phyloP scores from a whole-genome alignment of 2,797 vertebrate genomes.

The Muscicapa comitata region DNA sequence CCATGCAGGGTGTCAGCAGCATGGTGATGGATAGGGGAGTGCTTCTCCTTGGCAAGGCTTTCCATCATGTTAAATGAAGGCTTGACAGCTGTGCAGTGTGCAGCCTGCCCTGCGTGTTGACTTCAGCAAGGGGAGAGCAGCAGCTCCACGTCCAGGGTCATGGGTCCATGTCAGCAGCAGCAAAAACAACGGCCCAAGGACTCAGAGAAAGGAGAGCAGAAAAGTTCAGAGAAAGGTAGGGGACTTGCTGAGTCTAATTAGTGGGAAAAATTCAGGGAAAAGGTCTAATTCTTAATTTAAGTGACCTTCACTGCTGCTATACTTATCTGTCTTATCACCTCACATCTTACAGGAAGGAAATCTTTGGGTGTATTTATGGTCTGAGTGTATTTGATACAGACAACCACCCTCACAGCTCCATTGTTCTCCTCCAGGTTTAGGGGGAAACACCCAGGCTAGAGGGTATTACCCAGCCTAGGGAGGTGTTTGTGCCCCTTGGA shows the following conservation, averaged over 20 bases:
- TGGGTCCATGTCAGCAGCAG: not conserved
- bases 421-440: not conserved
- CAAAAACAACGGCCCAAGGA: not conserved
- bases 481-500: not conserved
- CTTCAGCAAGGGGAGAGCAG: not conserved
- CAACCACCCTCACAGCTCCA: not conserved
- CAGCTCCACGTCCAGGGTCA: not conserved
- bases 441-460: not conserved
- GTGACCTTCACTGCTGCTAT: not conserved
- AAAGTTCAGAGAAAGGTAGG: not conserved
- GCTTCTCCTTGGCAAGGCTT: slow-evolving; percentile 15
- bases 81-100: not conserved
- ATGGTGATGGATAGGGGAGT: slow-evolving; percentile 26
- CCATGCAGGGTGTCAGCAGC: not conserved
- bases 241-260: not conserved
- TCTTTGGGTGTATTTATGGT: not conserved
- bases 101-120: not conserved
- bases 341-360: not conserved
- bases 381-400: not conserved
- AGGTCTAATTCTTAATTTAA: not conserved
- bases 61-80: slow-evolving; percentile 46
- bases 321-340: not conserved
- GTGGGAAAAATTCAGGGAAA: not conserved
- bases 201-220: not conserved
- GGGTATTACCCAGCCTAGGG: not conserved